Conservation (phyloP, 2,888 invertebrate species). For the Atherix ibis region DNA sequence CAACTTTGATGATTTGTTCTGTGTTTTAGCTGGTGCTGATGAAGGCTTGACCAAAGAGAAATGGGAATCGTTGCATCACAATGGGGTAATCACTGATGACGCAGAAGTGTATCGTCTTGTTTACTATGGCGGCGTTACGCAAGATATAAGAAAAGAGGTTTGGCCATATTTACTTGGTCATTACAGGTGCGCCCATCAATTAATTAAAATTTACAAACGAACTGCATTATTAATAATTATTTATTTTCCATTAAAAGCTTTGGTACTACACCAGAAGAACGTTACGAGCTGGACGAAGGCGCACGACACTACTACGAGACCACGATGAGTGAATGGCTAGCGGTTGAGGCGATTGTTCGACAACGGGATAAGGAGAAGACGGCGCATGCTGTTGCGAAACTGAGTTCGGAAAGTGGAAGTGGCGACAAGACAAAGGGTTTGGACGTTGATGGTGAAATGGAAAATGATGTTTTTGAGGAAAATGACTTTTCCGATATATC, state of each 20-base stretch:
- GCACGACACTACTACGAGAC: slow-evolving; percentile 69
- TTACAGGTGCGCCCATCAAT: slow-evolving; percentile 39
- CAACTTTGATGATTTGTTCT: too few species aligned
- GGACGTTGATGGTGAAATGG: slow-evolving; percentile 39
- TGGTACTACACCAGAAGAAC: slow-evolving; percentile 50
- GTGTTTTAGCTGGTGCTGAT: slow-evolving; percentile 39
- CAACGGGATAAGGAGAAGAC: slow-evolving; percentile 70
- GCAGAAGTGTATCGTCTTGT: slow-evolving; percentile 67
- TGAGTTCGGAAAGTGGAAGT: slow-evolving; percentile 58
- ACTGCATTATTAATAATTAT: too few species aligned
- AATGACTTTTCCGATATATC: slow-evolving; percentile 38
- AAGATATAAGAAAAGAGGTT: slow-evolving; percentile 59
- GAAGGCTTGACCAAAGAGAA: slow-evolving; percentile 58
- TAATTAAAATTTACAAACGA: slow-evolving; percentile 1
- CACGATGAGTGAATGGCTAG: slow-evolving; percentile 89
- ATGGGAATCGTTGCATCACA: slow-evolving; percentile 54
- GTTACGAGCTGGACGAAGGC: slow-evolving; percentile 46
- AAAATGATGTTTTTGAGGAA: slow-evolving; percentile 38
- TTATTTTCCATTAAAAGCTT: too few species aligned
- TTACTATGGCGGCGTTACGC: slow-evolving; percentile 76
- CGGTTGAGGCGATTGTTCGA: slow-evolving; percentile 81
- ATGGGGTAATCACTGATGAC: slow-evolving; percentile 43
- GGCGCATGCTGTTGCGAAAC: slow-evolving; percentile 68
- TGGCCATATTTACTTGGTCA: slow-evolving; percentile 85
- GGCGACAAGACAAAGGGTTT: slow-evolving; percentile 39